Conservation (phyloP, 2,888 invertebrate genomes). For the Magallana nippona region DNA sequence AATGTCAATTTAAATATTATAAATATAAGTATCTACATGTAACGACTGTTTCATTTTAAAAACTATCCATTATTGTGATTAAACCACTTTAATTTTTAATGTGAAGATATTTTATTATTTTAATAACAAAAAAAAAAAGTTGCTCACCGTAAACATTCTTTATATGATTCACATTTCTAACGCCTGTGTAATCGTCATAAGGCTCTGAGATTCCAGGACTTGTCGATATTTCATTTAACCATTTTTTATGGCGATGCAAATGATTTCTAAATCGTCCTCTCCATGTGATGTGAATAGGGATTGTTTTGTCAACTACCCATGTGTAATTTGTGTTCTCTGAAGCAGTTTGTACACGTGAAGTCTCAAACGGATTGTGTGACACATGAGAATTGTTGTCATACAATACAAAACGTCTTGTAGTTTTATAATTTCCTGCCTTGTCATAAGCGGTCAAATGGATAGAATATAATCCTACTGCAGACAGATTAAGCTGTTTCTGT, state of each 20-base stretch:
- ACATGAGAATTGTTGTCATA: constrained; percentile 47
- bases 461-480: constrained; percentile 42
- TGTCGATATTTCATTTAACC: constrained; percentile 41
- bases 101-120: too few relatives aligned
- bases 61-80: too few relatives aligned
- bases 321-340: constrained; percentile 44
- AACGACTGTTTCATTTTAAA: too few relatives aligned
- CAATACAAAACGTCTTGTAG: constrained; percentile 38
- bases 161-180: constrained; percentile 38
- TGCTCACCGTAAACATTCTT: constrained; percentile 44
- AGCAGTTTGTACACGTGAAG: constrained; percentile 37
- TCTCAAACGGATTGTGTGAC: neutral
- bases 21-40: too few relatives aligned
- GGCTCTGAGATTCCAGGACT: neutral
- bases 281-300: constrained; percentile 36
- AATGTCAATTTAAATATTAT: too few relatives aligned
- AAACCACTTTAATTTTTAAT: too few relatives aligned
- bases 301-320: constrained; percentile 46
- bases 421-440: constrained; percentile 48
- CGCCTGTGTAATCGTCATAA: constrained; percentile 48
- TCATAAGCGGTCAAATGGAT: constrained; percentile 45
- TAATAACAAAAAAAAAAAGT: neutral
- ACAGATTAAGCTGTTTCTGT: neutral
- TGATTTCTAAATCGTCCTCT: constrained; percentile 37
- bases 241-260: constrained; percentile 34